Percentiles rank a stretch among this genome's conserved stretches.
These are phyloP conservation scores for Siniperca undulata DNA, from an alignment of 2,797 vertebrate genomes.

Conservation along the genomic window DNA sequence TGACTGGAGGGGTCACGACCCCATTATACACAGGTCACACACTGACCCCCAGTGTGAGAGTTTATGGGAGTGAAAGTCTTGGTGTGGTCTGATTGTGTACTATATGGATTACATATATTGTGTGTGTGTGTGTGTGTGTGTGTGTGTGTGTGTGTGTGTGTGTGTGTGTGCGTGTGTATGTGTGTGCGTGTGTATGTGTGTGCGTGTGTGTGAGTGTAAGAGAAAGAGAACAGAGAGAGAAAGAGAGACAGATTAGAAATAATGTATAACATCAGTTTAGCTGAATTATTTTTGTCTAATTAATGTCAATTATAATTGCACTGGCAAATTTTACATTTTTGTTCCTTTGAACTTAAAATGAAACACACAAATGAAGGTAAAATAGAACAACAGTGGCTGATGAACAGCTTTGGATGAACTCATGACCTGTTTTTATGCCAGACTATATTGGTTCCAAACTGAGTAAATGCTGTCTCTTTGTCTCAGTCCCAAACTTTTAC, in stretches of 20 bases:
- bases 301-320: neutral
- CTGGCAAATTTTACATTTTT: neutral
- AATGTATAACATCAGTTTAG: neutral
- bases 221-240: neutral
- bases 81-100: conserved; percentile 31
- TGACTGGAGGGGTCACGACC: conserved; percentile 46
- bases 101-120: conserved; percentile 11
- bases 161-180: neutral
- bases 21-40: conserved; percentile 56
- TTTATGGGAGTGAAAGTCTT: conserved; percentile 27
- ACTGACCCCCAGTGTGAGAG: conserved; percentile 20
- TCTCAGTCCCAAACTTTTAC: neutral
- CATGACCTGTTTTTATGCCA: neutral
- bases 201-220: neutral
- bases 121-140: neutral
- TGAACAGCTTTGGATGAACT: neutral
- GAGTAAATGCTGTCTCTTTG: neutral
- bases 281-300: neutral
- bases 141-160: neutral
- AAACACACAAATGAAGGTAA: neutral
- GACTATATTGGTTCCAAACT: neutral
- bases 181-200: no score
- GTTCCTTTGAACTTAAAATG: neutral
- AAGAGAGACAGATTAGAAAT: neutral
- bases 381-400: neutral